Percentiles rank a stretch among this genome's conserved stretches.
phyloP scores from a whole-genome alignment of 1,140 invertebrate genomes.

The Aphelenchoides besseyi region DNA sequence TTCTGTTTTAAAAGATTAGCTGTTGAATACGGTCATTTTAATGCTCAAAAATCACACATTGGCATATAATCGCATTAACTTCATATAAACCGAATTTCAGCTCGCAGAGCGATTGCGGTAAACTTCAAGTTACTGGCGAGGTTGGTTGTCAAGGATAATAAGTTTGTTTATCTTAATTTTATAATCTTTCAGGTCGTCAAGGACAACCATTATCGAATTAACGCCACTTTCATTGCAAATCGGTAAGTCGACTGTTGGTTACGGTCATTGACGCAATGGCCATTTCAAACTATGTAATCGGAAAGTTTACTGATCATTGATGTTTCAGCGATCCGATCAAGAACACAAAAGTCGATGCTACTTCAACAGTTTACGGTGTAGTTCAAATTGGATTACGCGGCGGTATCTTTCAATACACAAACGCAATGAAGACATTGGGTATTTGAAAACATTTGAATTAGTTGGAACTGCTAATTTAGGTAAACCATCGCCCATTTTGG shows the following conservation, averaged over 20 bases:
- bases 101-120: conserved; percentile 51
- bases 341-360: conserved; percentile 60
- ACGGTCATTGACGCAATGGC: background rate
- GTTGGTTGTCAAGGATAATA: too few species aligned
- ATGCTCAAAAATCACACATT: conserved; percentile 18
- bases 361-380: conserved; percentile 58
- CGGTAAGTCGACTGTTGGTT: conserved; percentile 30
- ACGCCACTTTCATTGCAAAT: conserved; percentile 60
- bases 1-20: background rate
- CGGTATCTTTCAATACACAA: conserved; percentile 61
- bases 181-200: too few species aligned
- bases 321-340: conserved; percentile 56
- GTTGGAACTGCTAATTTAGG: conserved; percentile 48
- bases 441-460: conserved; percentile 35
- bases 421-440: conserved; percentile 37
- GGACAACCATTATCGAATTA: conserved; percentile 53
- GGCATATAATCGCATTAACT: background rate
- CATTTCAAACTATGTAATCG: conserved; percentile 11
- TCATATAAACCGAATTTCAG: conserved; percentile 6
- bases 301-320: background rate
- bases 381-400: conserved; percentile 60
- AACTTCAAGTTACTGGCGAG: conserved; percentile 61
- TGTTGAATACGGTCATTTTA: too few species aligned
- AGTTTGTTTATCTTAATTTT: too few species aligned
- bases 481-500: conserved; percentile 49